Base-by-base conservation (phyloP, 1,140 invertebrate genomes). In the Xylocopa sonorina region DNA sequence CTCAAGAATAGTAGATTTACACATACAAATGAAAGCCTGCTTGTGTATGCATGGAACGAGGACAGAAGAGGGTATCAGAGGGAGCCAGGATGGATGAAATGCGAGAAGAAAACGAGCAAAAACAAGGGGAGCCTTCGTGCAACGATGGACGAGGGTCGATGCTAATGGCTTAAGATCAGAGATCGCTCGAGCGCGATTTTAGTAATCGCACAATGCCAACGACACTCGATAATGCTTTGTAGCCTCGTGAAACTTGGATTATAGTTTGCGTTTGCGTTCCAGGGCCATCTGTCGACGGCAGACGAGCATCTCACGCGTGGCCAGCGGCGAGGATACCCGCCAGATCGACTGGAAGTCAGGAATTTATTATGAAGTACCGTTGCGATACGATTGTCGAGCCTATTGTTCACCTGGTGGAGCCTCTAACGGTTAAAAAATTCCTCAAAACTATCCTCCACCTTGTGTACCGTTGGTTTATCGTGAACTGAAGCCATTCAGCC, bases 391-490 rank as follows among this genome's bases (percentile, higher is more conserved):
- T 75, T 62, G 21, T 46, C 43, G 32, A 60, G 24, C 41, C 68
- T n/a, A 78, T 78, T 78, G 68, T 78, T 58, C 73, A 10, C 62
- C 24, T 5, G 29, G 24, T 64, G 43, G 32, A 38, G 34, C 27
- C 32, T 24, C 10, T 78, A 78, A 78, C 76, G 76, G 76, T 73
- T 78, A 18, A 73, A 78, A 78, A 78, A 78, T 72, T 60, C 57
- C 48, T 76, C 5, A 53, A 78, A 72, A 71, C 32, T 72, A 62
- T 62, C 46, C 3, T 34, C 60, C 27, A n/a, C n/a, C n/a, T 38
- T 18, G 48, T 78, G 50, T 78, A 78, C 75, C 67, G 76, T 71
- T 78, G 3, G 43, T 66, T 58, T 50, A 75, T 51, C 62, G 29
- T 29, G 21, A 58, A 16, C n/a, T 24, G 12, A n/a, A 34, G 21